phyloP scores from a whole-genome alignment of 2,797 vertebrate species.

The Sciurus carolinensis region DNA sequence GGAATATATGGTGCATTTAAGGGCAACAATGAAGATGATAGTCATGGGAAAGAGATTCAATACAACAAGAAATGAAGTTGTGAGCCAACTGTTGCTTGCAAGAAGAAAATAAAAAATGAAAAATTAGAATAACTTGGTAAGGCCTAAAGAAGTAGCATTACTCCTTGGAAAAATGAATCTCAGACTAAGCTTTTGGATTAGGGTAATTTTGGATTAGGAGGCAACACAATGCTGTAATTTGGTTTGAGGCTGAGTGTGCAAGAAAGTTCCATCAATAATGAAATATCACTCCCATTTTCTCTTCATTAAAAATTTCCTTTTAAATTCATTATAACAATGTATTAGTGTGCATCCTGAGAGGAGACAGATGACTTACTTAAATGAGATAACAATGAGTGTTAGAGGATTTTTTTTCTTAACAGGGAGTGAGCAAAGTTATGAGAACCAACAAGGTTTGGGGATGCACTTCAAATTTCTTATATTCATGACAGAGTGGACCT shows the following conservation, averaged over 20 bases:
- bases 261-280: background rate
- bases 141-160: background rate
- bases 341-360: background rate
- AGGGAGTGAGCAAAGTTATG: background rate
- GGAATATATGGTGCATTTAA: background rate
- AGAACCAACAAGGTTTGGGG: background rate
- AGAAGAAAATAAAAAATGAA: background rate
- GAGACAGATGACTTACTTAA: background rate
- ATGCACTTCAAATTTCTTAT: background rate
- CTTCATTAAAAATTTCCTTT: background rate
- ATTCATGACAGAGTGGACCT: background rate
- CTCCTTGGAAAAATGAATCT: background rate
- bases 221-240: background rate
- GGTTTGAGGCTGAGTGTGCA: background rate
- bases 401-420: background rate
- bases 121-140: conserved; percentile 28
- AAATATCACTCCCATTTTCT: background rate
- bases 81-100: background rate
- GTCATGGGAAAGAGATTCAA: background rate
- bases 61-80: conserved; percentile 13
- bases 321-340: background rate
- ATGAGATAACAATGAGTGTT: background rate
- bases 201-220: background rate
- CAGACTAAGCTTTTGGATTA: too few relatives aligned
- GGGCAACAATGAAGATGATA: background rate